Evolutionary conservation across 2,888 invertebrate genomes (phyloP), one percentile per base, ranked within the genome.

Genomic region (Drosophila parthenogenetica): DNA sequence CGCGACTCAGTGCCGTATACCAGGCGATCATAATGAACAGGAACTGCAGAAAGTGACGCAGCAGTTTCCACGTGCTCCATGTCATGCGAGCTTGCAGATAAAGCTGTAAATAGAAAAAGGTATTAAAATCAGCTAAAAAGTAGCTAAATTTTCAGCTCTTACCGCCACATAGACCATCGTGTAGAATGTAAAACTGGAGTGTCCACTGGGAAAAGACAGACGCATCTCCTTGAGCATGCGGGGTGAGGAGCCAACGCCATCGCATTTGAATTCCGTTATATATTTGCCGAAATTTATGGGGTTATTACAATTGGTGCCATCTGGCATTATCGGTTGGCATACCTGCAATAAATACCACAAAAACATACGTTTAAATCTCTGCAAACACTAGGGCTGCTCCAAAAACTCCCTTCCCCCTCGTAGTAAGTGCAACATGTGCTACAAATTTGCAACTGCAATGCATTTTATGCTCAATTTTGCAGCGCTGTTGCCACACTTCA

Each of bases 181-280:
- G 90, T 95, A 97, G 81, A 96, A 96, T 13, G 97, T 96, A 93
- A 97, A 97, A 13, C 97, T 97, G 14, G 98, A 96, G 92, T 98
- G 98, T 19, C 98, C 98, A 73, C 97, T 97, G 62, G 97, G 97
- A 93, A 98, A 98, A 25, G 98, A 98, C 69, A 98, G 94, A 86
- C 96, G 94, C 93, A 96, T 94, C 92, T 96, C 96, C 89, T 96
- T 96, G 79, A 96, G 92, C 76, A 95, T 92, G 85, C 93, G 91
- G 71, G 93, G 91, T 39, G 92, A 85, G 13, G 92, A 89, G 61
- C 94, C 93, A 0, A 91, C 91, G n/a, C 93, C 93, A 16, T 89
- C 84, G 79, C 97, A 97, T 1, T 92, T 94, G 93, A 95, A 98
- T 90, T 94, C 94, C 92, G 93, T 95, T 67, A 96, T 95, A 90